These are phyloP conservation scores for Peromyscus polionotus DNA, from an alignment of 2,113 vertebrate genomes.

Conservation along the genomic window DNA sequence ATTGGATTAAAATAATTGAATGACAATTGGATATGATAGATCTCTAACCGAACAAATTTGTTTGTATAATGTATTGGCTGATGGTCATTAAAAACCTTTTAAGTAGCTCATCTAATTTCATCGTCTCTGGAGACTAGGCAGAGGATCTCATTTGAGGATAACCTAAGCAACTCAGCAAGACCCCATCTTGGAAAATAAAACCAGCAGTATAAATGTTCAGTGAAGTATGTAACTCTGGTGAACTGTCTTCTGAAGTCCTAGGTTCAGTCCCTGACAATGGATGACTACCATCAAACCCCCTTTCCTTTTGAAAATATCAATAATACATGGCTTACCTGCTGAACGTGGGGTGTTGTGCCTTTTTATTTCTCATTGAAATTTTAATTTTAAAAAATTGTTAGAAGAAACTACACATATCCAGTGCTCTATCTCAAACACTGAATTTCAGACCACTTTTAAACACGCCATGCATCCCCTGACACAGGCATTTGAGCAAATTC, in stretches of 20 bases:
- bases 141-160: neutral
- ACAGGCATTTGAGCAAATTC: neutral
- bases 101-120: neutral
- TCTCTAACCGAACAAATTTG: conserved; percentile 28
- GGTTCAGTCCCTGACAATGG: neutral
- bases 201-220: neutral
- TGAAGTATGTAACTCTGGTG: neutral
- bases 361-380: neutral
- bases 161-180: neutral
- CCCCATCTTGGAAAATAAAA: neutral
- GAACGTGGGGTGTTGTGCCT: neutral
- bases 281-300: neutral
- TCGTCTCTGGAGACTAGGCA: neutral
- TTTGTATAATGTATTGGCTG: neutral
- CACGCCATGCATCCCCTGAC: no score
- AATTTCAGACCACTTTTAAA: conserved; percentile 8
- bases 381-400: neutral
- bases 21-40: conserved; percentile 20
- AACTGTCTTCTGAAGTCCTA: neutral
- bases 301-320: neutral
- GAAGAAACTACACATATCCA: neutral
- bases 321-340: neutral
- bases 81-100: neutral
- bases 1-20: neutral
- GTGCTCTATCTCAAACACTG: neutral